phyloP scores from a whole-genome alignment of 2,888 invertebrate genomes.

The Ptychoptera contaminata region DNA sequence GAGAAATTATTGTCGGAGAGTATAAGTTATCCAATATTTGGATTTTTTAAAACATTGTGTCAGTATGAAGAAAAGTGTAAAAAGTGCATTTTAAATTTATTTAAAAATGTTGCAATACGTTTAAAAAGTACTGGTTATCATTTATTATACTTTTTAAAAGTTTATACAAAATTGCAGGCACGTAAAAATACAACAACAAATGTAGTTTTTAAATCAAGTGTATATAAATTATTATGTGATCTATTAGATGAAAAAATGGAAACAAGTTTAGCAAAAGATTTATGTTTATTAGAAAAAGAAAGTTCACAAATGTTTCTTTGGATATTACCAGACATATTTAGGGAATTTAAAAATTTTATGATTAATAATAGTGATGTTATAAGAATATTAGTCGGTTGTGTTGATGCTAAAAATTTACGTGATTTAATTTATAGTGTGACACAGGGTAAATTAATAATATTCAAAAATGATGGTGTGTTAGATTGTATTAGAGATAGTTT shows the following conservation, averaged over 20 bases:
- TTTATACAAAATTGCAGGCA: conserved; percentile 42
- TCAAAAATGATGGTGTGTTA: conserved; percentile 61
- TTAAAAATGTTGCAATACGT: conserved; percentile 62
- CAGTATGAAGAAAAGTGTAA: conserved; percentile 59
- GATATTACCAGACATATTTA: conserved; percentile 83
- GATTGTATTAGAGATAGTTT: conserved; percentile 67
- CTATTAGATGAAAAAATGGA: conserved; percentile 59
- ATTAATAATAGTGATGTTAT: conserved; percentile 79
- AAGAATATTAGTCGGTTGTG: conserved; percentile 74
- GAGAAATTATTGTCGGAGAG: conserved; percentile 52
- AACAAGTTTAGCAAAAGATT: conserved; percentile 60
- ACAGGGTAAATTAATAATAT: conserved; percentile 73
- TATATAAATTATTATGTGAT: conserved; percentile 81
- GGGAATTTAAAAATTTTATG: conserved; percentile 74
- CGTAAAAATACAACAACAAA: conserved; percentile 35
- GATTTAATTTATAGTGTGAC: conserved; percentile 80
- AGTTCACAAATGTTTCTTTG: conserved; percentile 81
- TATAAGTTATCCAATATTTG: conserved; percentile 69
- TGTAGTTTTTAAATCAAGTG: conserved; percentile 60
- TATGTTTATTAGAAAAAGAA: conserved; percentile 76
- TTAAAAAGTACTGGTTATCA: conserved; percentile 69
- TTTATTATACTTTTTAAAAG: conserved; percentile 79
- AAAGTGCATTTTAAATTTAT: conserved; percentile 60
- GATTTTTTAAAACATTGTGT: conserved; percentile 71
- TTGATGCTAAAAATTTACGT: conserved; percentile 82